Evolutionary conservation across 2,888 invertebrate genomes (phyloP), one percentile per base, ranked within the genome.

Genomic region (Dysmachus trigonus): DNA sequence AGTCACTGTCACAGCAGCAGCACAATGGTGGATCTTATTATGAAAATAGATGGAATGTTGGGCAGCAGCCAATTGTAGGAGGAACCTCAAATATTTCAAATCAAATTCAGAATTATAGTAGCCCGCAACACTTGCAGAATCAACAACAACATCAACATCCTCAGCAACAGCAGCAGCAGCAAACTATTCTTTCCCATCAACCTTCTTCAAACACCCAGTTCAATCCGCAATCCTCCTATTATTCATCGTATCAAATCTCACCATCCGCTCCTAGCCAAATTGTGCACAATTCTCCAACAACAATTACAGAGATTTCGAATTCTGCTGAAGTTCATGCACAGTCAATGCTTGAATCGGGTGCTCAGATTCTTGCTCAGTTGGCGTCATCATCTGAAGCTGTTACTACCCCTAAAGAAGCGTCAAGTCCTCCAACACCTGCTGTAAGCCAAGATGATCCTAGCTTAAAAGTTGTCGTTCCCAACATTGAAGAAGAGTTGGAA

Each of bases 401-500:
- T 41, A 62, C 7, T 35, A 41, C 35, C 10, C 4, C 35, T 2
- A 38, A 85, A 18, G 74, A 79, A 47, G 22, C 5, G 6, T 18
- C 30, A 53, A 10, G 0, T 4, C n/a, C 47, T 7, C 3, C 1
- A 13, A 27, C 27, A 27, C 62, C 8, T 22, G 22, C 22, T 13
- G 27, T 62, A n/a, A 22, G 51, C 35, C 87, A 88, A 92, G 94
- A 94, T 89, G 95, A 95, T 91, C 94, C 94, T 90, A 95, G 95
- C 92, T 95, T 96, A 89, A 96, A 96, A 94, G 96, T 97, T 90
- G 96, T 97, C 90, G 96, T 97, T 90, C 97, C 97, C 89, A 96
- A 97, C 93, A 96, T 97, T 91, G 97, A 97, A 92, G 96, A 97
- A 93, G 97, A 97, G 93, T 93, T 97, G 90, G 95, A 95, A 92